Base-by-base conservation (phyloP, 2,888 invertebrate species). In the Agriopis marginaria region DNA sequence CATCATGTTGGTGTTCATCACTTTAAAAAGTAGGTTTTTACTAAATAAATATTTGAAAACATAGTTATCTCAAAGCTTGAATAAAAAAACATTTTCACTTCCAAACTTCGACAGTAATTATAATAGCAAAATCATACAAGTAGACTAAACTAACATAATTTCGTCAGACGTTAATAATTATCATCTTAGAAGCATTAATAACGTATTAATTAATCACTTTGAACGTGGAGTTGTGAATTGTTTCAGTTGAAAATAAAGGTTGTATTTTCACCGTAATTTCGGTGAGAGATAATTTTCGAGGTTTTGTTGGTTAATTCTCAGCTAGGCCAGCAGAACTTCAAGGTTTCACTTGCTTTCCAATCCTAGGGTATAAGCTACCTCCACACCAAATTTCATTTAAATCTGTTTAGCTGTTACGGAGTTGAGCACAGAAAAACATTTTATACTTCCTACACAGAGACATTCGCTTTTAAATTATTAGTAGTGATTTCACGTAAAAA, bases 121-220 rank as follows among this genome's bases (percentile, higher is more conserved):
- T 42, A 9, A 51, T 53, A 6, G 5, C 32, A 32, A 12, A 12
- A 53, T 32, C 39, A 39, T 54, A 39, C n/a, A 54, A 54, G 7
- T n/a, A 54, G n/a, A 54, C 39, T 32, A 32, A 3, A 54, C 39
- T 32, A 32, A 3, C 23, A 45, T 49, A 49, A 54, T 54, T 17
- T 59, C 50, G 10, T 49, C 60, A 39, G 61, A 61, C 49, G 39
- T 56, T 67, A 73, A 73, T 72, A n/a, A n/a, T n/a, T n/a, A 70
- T 66, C 63, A 69, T 70, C 63, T 62, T 53, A 60, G 58, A 45
- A 74, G 59, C 66, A 71, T 77, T 80, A 75, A 79, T 76, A 75
- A 62, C 50, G 49, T 12, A 58, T 61, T 75, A 79, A 80, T 80
- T 80, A 79, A 80, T 80, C 80, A 80, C 69, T 70, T 66, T 14